Evolutionary conservation across 2,797 vertebrate genomes (phyloP).

Genomic region (Steatocranus sp.): DNA sequence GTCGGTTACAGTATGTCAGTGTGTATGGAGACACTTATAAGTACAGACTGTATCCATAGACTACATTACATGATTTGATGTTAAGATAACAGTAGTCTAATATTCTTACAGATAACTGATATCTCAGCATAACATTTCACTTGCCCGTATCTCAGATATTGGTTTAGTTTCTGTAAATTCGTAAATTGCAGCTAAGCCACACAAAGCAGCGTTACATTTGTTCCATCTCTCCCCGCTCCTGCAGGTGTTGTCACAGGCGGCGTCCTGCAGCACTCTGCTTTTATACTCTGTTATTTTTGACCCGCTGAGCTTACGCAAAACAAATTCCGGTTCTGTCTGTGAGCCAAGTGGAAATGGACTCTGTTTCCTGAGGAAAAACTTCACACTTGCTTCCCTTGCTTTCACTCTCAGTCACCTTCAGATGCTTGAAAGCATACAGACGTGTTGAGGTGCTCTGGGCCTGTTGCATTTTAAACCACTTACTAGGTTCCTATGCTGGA

Average conservation of each 20-base stretch:
- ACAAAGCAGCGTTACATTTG: not conserved
- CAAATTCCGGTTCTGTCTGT: constrained; percentile 74
- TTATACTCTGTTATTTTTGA: constrained; percentile 90
- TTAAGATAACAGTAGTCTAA: not conserved
- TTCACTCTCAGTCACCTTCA: constrained; percentile 52
- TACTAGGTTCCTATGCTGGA: not conserved
- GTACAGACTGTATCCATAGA: not conserved
- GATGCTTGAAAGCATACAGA: not conserved
- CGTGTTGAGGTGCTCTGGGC: not conserved
- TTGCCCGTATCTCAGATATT: not conserved
- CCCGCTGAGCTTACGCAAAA: constrained; percentile 78
- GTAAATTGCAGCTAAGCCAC: not conserved
- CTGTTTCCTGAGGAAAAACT: constrained; percentile 81
- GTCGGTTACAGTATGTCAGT: not conserved
- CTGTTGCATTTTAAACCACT: not conserved
- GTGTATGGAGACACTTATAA: not conserved
- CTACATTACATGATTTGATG: not conserved
- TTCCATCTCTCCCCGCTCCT: not conserved
- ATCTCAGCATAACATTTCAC: not conserved
- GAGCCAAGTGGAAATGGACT: constrained; percentile 89
- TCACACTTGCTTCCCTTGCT: constrained; percentile 58
- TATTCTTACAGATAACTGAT: not conserved
- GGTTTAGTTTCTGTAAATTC: not conserved
- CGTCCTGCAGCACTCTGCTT: constrained; percentile 48
- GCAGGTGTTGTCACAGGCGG: constrained; percentile 39